phyloP scores from a whole-genome alignment of 2,888 invertebrate genomes.

The Ichneumon xanthorius region DNA sequence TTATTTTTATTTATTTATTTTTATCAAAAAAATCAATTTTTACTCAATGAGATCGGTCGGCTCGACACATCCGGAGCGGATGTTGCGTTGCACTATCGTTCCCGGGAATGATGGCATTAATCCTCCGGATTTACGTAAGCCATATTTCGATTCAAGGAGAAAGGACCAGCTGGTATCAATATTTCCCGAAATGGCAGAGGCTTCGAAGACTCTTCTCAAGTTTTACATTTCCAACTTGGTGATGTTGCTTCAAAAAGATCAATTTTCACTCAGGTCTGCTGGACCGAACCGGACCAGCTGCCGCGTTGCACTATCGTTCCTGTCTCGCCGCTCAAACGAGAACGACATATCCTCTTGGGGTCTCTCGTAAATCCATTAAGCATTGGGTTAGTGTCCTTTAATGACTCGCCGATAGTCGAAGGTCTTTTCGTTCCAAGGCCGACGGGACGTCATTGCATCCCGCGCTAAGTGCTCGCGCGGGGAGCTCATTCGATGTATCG shows the following conservation, averaged over 20 bases:
- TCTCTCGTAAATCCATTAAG: slow-evolving; percentile 45
- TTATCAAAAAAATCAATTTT: too few species aligned
- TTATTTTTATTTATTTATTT: too few species aligned
- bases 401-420: slow-evolving; percentile 48
- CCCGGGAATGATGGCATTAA: slow-evolving; percentile 38
- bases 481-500: slow-evolving; percentile 58
- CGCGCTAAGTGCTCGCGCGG: slow-evolving; percentile 49
- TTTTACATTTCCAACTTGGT: too few species aligned
- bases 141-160: slow-evolving; percentile 44
- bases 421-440: slow-evolving; percentile 53
- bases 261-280: too few species aligned
- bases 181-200: not conserved
- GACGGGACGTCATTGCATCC: slow-evolving; percentile 53
- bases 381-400: slow-evolving; percentile 58
- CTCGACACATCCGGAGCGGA: too few species aligned
- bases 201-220: not conserved
- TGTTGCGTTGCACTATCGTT: too few species aligned
- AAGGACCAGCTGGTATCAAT: not conserved
- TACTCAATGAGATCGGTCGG: too few species aligned
- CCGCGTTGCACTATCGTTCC: not conserved
- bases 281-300: not conserved
- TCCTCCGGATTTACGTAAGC: slow-evolving; percentile 55
- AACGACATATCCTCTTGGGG: slow-evolving; percentile 18
- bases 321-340: not conserved
- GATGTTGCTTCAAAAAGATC: too few species aligned